Conservation (phyloP, 2,113 vertebrate species). For the Astur gentilis region DNA sequence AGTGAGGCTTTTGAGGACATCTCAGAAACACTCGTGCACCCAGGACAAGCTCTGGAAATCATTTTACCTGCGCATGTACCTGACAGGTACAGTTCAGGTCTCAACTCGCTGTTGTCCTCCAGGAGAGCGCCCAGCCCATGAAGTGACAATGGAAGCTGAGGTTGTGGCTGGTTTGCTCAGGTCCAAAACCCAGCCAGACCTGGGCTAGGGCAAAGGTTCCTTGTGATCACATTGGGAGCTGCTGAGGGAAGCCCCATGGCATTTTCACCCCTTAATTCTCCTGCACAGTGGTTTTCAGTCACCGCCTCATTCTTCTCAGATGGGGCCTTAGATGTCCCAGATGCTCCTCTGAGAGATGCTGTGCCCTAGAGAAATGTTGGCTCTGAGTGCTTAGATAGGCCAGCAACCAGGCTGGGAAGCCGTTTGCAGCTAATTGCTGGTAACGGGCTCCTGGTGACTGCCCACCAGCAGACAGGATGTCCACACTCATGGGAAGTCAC, state of each 20-base stretch:
- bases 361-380: fast-evolving
- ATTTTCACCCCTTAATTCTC: not conserved
- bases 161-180: not conserved
- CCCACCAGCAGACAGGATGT: fast-evolving
- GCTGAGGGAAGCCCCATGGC: not conserved
- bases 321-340: not conserved
- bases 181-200: not conserved
- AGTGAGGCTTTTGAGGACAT: not conserved
- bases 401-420: not conserved
- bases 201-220: not conserved
- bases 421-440: not conserved
- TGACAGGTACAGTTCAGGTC: not conserved
- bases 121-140: not conserved
- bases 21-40: not conserved
- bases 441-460: fast-evolving
- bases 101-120: fast-evolving
- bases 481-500: fast-evolving
- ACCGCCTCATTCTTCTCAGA: not conserved
- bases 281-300: not conserved
- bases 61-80: not conserved
- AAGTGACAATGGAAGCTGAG: not conserved
- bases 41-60: not conserved
- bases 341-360: not conserved
- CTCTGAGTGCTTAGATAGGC: not conserved
- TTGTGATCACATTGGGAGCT: fast-evolving